Conservation (phyloP, 2,888 invertebrate species). For the Trichopoda pennipes region DNA sequence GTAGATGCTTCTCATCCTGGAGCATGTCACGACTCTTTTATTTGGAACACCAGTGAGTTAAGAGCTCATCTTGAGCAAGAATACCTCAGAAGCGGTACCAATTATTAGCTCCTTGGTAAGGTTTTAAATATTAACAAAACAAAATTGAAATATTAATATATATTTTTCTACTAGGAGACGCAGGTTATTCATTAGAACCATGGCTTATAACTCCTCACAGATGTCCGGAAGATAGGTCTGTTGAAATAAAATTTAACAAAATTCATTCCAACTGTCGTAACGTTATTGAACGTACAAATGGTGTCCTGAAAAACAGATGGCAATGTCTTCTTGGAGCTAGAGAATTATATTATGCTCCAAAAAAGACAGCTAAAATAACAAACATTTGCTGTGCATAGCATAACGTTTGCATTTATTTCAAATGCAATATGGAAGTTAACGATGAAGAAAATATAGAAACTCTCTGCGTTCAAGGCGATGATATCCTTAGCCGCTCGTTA, state of each 20-base stretch:
- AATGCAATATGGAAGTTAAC: conserved; percentile 10
- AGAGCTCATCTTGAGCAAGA: no score
- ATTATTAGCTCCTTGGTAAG: conserved; percentile 31
- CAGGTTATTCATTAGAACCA: conserved; percentile 10
- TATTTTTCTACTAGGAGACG: conserved; percentile 14
- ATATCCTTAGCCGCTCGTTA: conserved; percentile 11
- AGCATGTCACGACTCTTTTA: no score
- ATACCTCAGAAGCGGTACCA: conserved; percentile 24
- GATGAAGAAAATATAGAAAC: neutral
- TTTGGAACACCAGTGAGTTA: no score
- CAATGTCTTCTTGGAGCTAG: no score
- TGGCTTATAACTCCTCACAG: conserved; percentile 6
- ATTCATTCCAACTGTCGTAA: conserved; percentile 9
- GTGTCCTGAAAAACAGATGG: no score
- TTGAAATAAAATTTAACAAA: conserved; percentile 3
- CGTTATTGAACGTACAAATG: no score
- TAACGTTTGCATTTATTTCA: no score
- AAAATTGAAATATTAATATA: conserved; percentile 17
- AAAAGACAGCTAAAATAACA: no score
- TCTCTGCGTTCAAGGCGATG: neutral
- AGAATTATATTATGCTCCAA: no score
- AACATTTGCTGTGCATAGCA: no score
- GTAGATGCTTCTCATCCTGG: conserved; percentile 34
- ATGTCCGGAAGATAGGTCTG: conserved; percentile 3
- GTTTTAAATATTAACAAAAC: conserved; percentile 24